Evolutionary conservation across 2,113 vertebrate species (phyloP).

Genomic region (Emydocephalus ijimae): DNA sequence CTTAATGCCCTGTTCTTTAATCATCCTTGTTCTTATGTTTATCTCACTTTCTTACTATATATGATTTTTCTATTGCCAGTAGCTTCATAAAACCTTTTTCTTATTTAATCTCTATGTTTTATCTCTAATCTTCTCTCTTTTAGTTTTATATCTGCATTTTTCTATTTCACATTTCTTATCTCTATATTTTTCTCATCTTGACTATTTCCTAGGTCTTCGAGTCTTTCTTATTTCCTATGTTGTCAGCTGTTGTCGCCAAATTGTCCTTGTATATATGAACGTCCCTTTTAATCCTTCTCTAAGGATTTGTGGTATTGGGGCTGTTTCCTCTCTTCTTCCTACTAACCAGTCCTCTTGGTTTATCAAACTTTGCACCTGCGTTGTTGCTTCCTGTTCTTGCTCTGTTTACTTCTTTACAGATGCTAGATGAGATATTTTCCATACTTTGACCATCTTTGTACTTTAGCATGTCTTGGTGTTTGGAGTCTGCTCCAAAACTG

Average conservation of each 20-base stretch:
- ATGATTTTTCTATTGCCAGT: background rate
- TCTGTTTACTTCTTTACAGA: background rate
- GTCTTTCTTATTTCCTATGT: background rate
- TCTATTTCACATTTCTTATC: background rate
- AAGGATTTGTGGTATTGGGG: background rate
- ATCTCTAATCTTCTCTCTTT: background rate
- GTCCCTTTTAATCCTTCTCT: background rate
- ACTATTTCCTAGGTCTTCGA: background rate
- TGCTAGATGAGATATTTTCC: background rate
- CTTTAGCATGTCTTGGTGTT: background rate
- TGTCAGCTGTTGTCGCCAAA: background rate
- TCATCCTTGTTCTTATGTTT: background rate
- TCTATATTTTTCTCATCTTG: background rate
- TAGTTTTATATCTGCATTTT: background rate
- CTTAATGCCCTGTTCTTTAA: background rate
- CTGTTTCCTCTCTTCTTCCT: background rate
- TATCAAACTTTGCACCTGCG: background rate
- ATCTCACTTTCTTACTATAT: background rate
- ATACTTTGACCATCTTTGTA: background rate
- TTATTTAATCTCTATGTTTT: background rate
- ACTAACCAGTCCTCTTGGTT: background rate
- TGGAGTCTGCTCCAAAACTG: background rate
- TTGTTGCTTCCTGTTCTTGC: background rate
- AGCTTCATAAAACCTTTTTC: background rate
- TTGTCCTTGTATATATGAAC: background rate